Percentiles rank a stretch among this genome's conserved stretches.
Conservation (phyloP, 2,113 vertebrate species). For the Erpornis zantholeuca region DNA sequence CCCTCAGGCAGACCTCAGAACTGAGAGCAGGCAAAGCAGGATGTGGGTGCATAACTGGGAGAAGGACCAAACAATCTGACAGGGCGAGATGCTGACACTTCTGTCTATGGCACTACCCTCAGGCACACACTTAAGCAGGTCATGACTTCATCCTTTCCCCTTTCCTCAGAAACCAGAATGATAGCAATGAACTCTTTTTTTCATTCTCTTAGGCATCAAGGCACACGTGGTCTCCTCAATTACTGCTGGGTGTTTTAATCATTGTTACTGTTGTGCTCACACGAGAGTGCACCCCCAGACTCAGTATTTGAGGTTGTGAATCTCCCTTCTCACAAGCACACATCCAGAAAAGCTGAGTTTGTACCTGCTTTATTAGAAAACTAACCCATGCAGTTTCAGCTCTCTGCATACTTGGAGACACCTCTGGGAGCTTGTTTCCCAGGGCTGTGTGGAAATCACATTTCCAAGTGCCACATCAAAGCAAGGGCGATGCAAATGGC, state of each 20-base stretch:
- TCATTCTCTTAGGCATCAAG: neutral
- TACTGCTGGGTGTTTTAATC: neutral
- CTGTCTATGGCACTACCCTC: neutral
- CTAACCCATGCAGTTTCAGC: neutral
- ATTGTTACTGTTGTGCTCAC: neutral
- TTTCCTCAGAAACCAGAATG: neutral
- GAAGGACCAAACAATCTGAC: neutral
- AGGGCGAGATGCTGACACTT: neutral
- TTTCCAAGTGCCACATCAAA: neutral
- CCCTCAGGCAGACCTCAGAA: neutral
- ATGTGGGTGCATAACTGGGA: neutral
- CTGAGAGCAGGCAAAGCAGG: neutral
- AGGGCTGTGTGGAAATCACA: neutral
- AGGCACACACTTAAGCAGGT: neutral
- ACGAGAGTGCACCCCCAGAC: too few species aligned
- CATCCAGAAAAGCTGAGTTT: neutral
- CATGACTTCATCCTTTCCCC: neutral
- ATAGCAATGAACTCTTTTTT: neutral
- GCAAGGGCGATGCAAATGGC: neutral
- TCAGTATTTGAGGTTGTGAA: neutral
- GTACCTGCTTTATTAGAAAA: neutral
- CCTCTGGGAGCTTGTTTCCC: neutral
- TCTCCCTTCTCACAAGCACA: neutral
- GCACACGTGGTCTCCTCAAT: rapidly evolving
- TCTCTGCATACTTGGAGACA: neutral